A percentile compares a stretch with the other conserved stretches of the same genome.
Conservation (phyloP, 1,140 invertebrate genomes). For the Aphaenogaster ashmeadi region DNA sequence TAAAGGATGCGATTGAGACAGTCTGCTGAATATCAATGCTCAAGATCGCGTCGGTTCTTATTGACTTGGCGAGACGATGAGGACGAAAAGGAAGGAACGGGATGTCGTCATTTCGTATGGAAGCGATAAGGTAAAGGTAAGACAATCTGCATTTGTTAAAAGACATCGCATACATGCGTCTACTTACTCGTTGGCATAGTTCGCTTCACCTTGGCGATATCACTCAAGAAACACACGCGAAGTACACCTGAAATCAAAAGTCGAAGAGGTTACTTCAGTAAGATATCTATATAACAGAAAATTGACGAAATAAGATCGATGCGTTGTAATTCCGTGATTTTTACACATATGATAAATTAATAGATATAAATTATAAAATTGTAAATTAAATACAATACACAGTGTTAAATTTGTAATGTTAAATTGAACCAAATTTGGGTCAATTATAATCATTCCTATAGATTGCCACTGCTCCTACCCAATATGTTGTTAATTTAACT, state of each 20-base stretch:
- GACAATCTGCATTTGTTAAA: conserved; percentile 42
- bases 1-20: conserved; percentile 31
- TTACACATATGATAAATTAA: background rate
- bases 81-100: conserved; percentile 17
- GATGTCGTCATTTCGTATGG: background rate
- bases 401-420: too few species aligned
- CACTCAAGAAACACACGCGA: conserved; percentile 57
- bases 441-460: too few species aligned
- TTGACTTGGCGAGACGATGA: background rate
- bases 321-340: background rate
- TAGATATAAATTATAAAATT: background rate
- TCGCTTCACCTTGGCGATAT: conserved; percentile 53
- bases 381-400: background rate
- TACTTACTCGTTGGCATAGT: conserved; percentile 72
- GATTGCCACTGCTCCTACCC: too few species aligned
- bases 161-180: conserved; percentile 8
- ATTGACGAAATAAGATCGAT: background rate
- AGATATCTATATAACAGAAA: background rate
- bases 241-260: conserved; percentile 75
- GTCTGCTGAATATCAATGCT: conserved; percentile 38
- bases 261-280: conserved; percentile 42
- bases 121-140: background rate
- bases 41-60: background rate
- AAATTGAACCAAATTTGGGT: too few species aligned
- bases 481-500: too few species aligned